Evolutionary conservation across 2,113 vertebrate genomes (phyloP).

Genomic region (Chrysemys picta): DNA sequence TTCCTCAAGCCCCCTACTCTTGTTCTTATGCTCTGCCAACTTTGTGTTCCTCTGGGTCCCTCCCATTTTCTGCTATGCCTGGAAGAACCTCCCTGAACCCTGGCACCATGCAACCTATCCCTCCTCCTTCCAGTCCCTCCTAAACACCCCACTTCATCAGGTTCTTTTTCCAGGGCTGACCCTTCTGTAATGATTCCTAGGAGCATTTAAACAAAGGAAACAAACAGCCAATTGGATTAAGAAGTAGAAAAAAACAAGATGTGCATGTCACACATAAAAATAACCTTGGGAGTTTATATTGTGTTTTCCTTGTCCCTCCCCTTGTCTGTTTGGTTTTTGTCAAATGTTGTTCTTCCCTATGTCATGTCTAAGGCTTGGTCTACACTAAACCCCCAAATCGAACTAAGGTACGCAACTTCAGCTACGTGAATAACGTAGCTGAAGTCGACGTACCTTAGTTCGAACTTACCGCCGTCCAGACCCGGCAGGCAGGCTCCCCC

Average conservation of each 20-base stretch:
- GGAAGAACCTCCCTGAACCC: not conserved
- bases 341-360: not conserved
- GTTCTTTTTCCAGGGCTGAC: not conserved
- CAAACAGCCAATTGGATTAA: not conserved
- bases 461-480: too few relatives aligned
- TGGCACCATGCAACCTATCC: not conserved
- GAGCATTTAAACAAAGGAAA: not conserved
- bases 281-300: not conserved
- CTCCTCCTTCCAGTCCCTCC: not conserved
- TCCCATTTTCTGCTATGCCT: not conserved
- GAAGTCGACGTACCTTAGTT: too few relatives aligned
- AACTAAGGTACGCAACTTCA: too few relatives aligned
- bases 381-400: too few relatives aligned
- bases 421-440: too few relatives aligned
- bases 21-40: rapidly evolving
- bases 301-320: not conserved
- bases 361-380: not conserved
- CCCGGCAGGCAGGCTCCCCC: too few relatives aligned
- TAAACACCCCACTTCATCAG: not conserved
- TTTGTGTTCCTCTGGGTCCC: not conserved
- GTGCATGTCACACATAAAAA: not conserved
- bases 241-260: not conserved
- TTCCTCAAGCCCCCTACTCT: not conserved
- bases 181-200: not conserved
- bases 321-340: not conserved